phyloP scores from a whole-genome alignment of 1,140 invertebrate species.

The Proctacanthus coquilletti region DNA sequence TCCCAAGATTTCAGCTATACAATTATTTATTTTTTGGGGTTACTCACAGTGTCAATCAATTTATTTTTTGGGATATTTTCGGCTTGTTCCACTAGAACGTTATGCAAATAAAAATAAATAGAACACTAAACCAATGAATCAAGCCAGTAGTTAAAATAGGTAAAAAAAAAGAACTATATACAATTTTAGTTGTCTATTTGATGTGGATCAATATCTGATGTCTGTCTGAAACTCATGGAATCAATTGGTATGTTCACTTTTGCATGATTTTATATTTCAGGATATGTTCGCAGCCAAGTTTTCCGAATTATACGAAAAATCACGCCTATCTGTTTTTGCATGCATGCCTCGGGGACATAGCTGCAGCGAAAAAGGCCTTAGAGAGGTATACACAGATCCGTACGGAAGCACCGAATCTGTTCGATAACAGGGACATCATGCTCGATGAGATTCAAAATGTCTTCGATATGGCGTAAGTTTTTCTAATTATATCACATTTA shows the following conservation, averaged over 20 bases:
- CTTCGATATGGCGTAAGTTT: conserved; percentile 6
- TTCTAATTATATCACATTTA: not conserved
- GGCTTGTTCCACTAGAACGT: no score
- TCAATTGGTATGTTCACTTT: not conserved
- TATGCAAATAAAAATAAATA: no score
- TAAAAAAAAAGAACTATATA: no score
- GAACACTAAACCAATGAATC: no score
- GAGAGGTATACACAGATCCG: conserved; percentile 4
- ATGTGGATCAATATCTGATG: no score
- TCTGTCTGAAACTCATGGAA: no score
- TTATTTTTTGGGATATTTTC: no score
- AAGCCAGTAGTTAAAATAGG: no score
- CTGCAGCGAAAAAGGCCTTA: conserved; percentile 3
- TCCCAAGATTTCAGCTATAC: no score
- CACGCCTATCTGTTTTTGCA: conserved; percentile 6
- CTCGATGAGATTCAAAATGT: conserved; percentile 4
- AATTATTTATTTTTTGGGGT: no score
- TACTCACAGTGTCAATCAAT: no score
- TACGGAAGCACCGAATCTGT: conserved; percentile 1
- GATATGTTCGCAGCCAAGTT: conserved; percentile 3
- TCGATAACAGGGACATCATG: conserved; percentile 4
- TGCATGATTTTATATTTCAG: not conserved
- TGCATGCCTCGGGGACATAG: conserved; percentile 4
- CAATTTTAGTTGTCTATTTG: no score
- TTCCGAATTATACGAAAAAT: conserved; percentile 5